A percentile compares a stretch with the other conserved stretches of the same genome.
Conservation (phyloP, 2,113 vertebrate genomes). For the Erpornis zantholeuca region DNA sequence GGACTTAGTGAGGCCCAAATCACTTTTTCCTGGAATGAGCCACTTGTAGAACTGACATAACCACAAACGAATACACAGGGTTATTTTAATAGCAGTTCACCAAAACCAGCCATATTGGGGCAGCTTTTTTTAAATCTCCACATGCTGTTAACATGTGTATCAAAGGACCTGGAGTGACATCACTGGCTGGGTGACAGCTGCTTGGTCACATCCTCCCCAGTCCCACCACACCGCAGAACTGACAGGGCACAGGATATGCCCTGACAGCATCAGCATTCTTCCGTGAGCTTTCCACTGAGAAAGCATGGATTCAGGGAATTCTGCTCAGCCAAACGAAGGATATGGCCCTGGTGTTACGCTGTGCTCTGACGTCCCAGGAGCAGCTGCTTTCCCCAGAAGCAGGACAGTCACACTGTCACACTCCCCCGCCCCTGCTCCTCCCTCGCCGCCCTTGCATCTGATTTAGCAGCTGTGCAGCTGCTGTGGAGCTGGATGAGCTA, state of each 20-base stretch:
- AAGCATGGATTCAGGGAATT: not conserved
- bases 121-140: not conserved
- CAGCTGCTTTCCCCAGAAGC: not conserved
- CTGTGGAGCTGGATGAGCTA: not conserved
- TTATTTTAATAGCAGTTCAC: not conserved
- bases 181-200: not conserved
- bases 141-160: not conserved
- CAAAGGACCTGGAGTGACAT: not conserved
- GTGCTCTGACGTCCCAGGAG: not conserved
- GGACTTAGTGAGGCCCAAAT: not conserved
- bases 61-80: not conserved
- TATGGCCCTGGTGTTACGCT: not conserved
- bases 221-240: not conserved
- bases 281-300: not conserved
- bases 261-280: not conserved
- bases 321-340: not conserved
- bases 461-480: conserved; percentile 6
- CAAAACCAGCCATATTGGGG: not conserved
- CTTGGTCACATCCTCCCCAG: not conserved
- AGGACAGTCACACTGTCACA: fast-evolving
- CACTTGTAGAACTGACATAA: not conserved
- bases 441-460: not conserved
- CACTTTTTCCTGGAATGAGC: not conserved
- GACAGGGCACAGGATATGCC: not conserved
- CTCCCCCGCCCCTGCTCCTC: not conserved